Conservation (phyloP, 2,113 vertebrate genomes). For the Lycaon pictus region DNA sequence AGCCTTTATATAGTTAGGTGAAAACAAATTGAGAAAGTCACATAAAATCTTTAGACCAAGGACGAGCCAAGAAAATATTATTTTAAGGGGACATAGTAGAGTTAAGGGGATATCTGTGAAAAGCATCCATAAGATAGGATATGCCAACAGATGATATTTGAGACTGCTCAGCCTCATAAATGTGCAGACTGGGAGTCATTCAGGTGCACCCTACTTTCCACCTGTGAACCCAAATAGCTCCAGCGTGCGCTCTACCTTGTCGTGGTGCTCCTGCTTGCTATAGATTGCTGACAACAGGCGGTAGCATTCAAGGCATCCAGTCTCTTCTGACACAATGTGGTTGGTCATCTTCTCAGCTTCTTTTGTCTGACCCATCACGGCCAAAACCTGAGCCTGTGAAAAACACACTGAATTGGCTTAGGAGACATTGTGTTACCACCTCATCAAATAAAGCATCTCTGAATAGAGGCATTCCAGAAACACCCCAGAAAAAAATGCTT, state of each 20-base stretch:
- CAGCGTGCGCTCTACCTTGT: conserved; percentile 87
- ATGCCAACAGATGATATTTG: accelerated
- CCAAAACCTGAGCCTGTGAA: conserved; percentile 94
- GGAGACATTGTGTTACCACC: neutral
- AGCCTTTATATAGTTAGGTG: neutral
- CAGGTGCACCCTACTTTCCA: too few relatives aligned
- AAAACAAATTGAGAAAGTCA: neutral
- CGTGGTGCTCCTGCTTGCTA: conserved; percentile 93
- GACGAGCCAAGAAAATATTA: neutral
- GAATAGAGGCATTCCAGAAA: neutral
- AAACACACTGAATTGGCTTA: neutral
- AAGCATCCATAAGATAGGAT: neutral
- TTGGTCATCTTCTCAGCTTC: conserved; percentile 94
- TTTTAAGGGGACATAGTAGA: neutral
- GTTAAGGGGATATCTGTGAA: neutral
- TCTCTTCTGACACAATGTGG: conserved; percentile 90
- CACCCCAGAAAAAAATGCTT: neutral
- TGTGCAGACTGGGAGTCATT: neutral
- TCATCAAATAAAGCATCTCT: neutral
- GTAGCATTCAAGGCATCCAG: conserved; percentile 94
- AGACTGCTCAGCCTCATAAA: neutral
- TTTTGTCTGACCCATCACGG: conserved; percentile 90
- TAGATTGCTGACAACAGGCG: conserved; percentile 96
- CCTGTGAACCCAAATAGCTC: neutral
- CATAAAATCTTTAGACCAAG: neutral